phyloP scores from a whole-genome alignment of 2,888 invertebrate genomes.

The Eilema sororculum region DNA sequence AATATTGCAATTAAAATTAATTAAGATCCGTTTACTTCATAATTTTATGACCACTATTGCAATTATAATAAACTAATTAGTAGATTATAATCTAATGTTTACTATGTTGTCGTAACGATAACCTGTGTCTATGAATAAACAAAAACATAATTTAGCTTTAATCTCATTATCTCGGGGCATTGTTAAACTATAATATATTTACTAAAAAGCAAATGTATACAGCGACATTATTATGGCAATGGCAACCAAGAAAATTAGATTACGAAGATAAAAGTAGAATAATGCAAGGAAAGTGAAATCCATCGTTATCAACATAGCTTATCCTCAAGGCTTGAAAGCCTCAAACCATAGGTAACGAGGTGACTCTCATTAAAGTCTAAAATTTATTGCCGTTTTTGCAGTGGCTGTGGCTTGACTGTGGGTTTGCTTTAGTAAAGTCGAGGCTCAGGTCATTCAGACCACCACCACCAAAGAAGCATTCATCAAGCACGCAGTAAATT shows the following conservation, averaged over 20 bases:
- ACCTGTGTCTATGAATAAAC: not conserved
- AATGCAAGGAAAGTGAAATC: not conserved
- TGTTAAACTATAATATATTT: not conserved
- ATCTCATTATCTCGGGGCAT: not conserved
- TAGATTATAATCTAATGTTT: not conserved
- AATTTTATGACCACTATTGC: not conserved
- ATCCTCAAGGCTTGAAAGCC: too few relatives aligned
- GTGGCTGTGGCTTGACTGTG: too few relatives aligned
- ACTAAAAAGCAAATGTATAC: not conserved
- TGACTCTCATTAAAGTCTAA: too few relatives aligned
- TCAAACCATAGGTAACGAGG: too few relatives aligned
- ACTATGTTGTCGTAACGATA: not conserved
- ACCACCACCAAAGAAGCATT: too few relatives aligned
- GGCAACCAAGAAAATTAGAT: not conserved
- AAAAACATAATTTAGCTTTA: not conserved
- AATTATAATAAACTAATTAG: not conserved
- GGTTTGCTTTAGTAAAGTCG: too few relatives aligned
- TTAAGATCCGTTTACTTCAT: not conserved
- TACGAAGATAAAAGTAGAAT: not conserved
- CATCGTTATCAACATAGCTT: too few relatives aligned
- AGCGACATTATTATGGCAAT: too few relatives aligned
- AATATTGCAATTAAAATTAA: too few relatives aligned
- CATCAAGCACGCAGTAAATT: too few relatives aligned
- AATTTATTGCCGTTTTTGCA: too few relatives aligned
- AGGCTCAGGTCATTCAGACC: too few relatives aligned